Percentiles rank a stretch among this genome's conserved stretches.
These are phyloP conservation scores for Microtus obscurus DNA, from an alignment of 2,797 vertebrate genomes.

Conservation along the genomic window DNA sequence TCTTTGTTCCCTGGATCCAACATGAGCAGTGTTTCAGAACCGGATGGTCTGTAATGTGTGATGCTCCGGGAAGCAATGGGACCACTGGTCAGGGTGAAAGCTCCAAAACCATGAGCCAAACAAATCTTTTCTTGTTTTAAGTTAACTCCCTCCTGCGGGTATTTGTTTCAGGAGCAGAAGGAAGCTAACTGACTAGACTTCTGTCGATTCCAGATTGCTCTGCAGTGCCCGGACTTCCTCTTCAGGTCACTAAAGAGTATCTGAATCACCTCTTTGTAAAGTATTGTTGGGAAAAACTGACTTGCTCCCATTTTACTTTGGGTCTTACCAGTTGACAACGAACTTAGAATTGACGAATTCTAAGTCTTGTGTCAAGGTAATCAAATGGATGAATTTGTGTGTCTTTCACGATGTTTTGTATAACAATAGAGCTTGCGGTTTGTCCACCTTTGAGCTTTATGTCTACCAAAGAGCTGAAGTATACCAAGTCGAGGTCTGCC, in stretches of 20 bases:
- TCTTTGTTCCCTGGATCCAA: neutral
- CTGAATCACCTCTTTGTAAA: conserved; percentile 30
- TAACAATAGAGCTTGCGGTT: neutral
- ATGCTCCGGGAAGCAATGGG: neutral
- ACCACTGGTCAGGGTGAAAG: neutral
- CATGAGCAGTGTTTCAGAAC: neutral
- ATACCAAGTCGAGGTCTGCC: neutral
- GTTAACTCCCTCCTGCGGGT: neutral
- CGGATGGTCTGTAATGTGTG: no score
- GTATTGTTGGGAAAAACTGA: conserved; percentile 14
- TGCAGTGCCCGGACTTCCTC: conserved; percentile 13
- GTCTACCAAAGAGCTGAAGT: conserved; percentile 12
- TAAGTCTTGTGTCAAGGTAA: neutral
- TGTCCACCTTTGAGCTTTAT: neutral
- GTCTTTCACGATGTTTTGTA: conserved; percentile 28
- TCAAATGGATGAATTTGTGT: neutral
- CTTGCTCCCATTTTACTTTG: neutral
- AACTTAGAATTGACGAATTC: conserved; percentile 3
- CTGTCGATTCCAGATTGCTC: neutral
- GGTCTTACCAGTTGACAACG: neutral
- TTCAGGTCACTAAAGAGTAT: neutral
- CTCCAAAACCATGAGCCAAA: neutral
- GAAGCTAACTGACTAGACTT: neutral
- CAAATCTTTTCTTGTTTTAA: neutral
- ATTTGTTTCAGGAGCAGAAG: neutral